phyloP scores from a whole-genome alignment of 2,888 invertebrate genomes.

The Ormyrus labotus region DNA sequence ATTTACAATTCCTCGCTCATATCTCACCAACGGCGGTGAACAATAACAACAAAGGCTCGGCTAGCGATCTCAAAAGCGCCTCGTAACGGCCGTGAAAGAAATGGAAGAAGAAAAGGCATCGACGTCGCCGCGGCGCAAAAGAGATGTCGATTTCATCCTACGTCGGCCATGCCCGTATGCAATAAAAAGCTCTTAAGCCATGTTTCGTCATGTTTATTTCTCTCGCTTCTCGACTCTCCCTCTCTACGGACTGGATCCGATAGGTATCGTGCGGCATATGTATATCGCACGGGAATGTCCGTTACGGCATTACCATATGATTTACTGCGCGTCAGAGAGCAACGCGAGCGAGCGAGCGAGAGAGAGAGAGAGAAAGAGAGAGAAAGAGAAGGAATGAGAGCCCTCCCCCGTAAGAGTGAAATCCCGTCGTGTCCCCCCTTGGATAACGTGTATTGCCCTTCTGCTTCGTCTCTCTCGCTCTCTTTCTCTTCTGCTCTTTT shows the following conservation, averaged over 20 bases:
- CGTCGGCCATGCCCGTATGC: neutral
- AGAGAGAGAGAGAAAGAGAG: too few species aligned
- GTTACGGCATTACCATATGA: conserved; percentile 73
- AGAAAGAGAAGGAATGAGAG: neutral
- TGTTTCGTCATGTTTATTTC: conserved; percentile 50
- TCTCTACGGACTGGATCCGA: neutral
- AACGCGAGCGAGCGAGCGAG: too few species aligned
- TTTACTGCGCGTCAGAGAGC: conserved; percentile 63
- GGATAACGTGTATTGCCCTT: conserved; percentile 46
- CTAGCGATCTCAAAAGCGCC: conserved; percentile 24
- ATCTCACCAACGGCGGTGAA: conserved; percentile 14
- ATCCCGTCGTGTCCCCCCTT: conserved; percentile 32
- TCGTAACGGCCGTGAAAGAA: conserved; percentile 31
- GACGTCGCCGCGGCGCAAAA: conserved; percentile 19
- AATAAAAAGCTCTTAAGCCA: conserved; percentile 12
- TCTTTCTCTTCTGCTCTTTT: conserved; percentile 15
- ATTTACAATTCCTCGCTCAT: neutral
- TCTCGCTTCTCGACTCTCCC: conserved; percentile 16
- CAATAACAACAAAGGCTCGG: conserved; percentile 38
- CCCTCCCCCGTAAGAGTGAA: conserved; percentile 54
- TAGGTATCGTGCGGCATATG: neutral
- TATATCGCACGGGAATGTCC: conserved; percentile 56
- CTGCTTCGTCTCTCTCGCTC: conserved; percentile 46
- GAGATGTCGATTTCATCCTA: conserved; percentile 27
- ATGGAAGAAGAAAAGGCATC: conserved; percentile 32